Percentiles rank a stretch among this genome's conserved stretches.
Evolutionary conservation across 2,888 invertebrate species (phyloP).

Genomic region (Drosophila helvetica): DNA sequence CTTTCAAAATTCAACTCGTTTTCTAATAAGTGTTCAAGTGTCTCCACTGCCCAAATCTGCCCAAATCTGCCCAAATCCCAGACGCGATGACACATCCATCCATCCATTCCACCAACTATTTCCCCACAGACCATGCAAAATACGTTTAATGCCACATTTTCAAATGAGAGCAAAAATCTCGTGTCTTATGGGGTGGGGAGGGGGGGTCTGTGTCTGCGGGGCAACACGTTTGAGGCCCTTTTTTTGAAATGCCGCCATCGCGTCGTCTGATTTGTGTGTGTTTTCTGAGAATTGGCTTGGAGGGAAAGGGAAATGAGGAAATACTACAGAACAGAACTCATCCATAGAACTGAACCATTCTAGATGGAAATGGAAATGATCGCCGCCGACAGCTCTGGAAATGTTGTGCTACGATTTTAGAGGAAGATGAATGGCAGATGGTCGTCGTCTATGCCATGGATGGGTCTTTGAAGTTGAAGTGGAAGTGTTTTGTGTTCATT

Average conservation of each 20-base stretch:
- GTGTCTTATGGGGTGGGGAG: neutral
- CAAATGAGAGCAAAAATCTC: slow-evolving; percentile 58
- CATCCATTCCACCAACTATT: slow-evolving; percentile 14
- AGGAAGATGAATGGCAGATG: slow-evolving; percentile 72
- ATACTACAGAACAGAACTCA: slow-evolving; percentile 40
- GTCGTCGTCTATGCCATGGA: slow-evolving; percentile 21
- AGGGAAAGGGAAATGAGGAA: slow-evolving; percentile 57
- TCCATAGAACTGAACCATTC: slow-evolving; percentile 31
- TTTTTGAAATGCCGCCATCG: slow-evolving; percentile 48
- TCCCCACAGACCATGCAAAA: slow-evolving; percentile 57
- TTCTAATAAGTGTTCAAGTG: neutral
- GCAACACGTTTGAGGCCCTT: slow-evolving; percentile 20
- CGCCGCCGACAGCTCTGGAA: slow-evolving; percentile 41
- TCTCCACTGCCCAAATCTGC: slow-evolving; percentile 12
- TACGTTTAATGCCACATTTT: slow-evolving; percentile 57
- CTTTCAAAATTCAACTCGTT: neutral
- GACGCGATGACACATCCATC: slow-evolving; percentile 23
- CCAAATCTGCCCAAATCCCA: neutral
- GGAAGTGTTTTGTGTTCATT: slow-evolving; percentile 69
- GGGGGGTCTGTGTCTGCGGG: neutral
- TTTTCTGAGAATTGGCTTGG: slow-evolving; percentile 66
- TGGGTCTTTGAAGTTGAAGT: slow-evolving; percentile 67
- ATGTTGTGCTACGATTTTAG: neutral
- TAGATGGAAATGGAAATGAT: slow-evolving; percentile 53
- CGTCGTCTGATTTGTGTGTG: slow-evolving; percentile 28